Evolutionary conservation across 2,888 invertebrate genomes (phyloP).

Genomic region (Coremacera marginata): DNA sequence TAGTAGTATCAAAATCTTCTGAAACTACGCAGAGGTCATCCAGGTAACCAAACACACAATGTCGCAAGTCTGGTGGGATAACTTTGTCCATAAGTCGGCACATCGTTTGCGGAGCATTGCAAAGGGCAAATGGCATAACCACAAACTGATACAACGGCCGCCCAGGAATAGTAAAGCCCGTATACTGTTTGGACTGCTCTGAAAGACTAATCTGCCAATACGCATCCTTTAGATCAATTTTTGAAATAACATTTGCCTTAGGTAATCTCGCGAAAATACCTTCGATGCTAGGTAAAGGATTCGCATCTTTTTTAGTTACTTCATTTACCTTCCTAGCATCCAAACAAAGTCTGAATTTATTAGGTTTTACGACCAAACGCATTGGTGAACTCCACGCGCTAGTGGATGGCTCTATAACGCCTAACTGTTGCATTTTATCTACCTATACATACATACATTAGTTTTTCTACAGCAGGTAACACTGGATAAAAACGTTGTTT

Average conservation of each 20-base stretch:
- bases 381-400: slow-evolving; percentile 34
- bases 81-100: slow-evolving; percentile 42
- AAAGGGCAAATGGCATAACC: slow-evolving; percentile 42
- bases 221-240: slow-evolving; percentile 27
- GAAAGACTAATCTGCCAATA: slow-evolving; percentile 41
- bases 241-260: slow-evolving; percentile 36
- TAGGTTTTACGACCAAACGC: slow-evolving; percentile 24
- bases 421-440: slow-evolving; percentile 55
- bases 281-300: slow-evolving; percentile 44
- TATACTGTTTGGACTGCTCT: slow-evolving; percentile 31
- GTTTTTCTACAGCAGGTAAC: slow-evolving; percentile 44
- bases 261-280: slow-evolving; percentile 40
- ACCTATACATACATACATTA: slow-evolving; percentile 49
- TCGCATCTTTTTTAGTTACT: slow-evolving; percentile 42
- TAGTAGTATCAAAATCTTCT: slow-evolving; percentile 38
- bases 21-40: slow-evolving; percentile 40
- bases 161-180: slow-evolving; percentile 42
- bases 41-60: slow-evolving; percentile 40
- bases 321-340: slow-evolving; percentile 29
- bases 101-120: slow-evolving; percentile 40
- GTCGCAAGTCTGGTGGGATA: slow-evolving; percentile 36
- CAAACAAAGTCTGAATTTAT: slow-evolving; percentile 31
- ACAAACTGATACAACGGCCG: slow-evolving; percentile 40
- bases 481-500: slow-evolving; percentile 46
- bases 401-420: slow-evolving; percentile 50